phyloP scores from a whole-genome alignment of 1,140 invertebrate genomes.

The Hyles euphorbiae region DNA sequence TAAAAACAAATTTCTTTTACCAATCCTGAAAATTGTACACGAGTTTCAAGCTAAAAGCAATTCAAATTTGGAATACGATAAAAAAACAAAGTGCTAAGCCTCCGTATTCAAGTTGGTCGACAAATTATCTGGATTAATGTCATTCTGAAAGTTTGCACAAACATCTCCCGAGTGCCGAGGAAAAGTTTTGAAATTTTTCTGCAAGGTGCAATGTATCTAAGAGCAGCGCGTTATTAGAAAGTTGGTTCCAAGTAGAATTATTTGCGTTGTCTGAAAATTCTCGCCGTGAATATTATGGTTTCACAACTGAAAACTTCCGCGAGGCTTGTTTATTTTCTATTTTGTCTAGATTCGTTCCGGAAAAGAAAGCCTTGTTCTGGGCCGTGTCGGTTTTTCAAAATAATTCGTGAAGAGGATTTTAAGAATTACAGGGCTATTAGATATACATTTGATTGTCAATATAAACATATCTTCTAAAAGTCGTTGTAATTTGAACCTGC shows the following conservation, averaged over 20 bases:
- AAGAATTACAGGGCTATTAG: too few relatives aligned
- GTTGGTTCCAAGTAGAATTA: constrained; percentile 22
- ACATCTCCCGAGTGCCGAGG: constrained; percentile 37
- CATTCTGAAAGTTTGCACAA: constrained; percentile 47
- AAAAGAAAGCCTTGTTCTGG: too few relatives aligned
- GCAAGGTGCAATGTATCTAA: constrained; percentile 56
- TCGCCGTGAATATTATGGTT: constrained; percentile 33
- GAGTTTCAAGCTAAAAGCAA: constrained; percentile 1
- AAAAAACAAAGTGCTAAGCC: constrained; percentile 1
- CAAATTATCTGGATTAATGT: constrained; percentile 46
- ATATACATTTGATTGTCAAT: too few relatives aligned
- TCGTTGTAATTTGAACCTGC: too few relatives aligned
- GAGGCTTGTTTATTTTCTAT: neutral
- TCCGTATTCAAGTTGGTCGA: constrained; percentile 31
- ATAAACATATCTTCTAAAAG: too few relatives aligned
- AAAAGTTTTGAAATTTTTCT: constrained; percentile 46
- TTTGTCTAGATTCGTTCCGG: neutral
- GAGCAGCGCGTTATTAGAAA: constrained; percentile 51
- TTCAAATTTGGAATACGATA: too few relatives aligned
- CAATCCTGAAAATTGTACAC: neutral
- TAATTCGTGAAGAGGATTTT: too few relatives aligned
- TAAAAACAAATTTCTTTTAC: too few relatives aligned
- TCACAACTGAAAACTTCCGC: constrained; percentile 23
- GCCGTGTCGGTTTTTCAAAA: too few relatives aligned
- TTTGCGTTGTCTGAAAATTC: constrained; percentile 13